phyloP scores from a whole-genome alignment of 2,113 vertebrate species.

The Hemibagrus wyckioides region DNA sequence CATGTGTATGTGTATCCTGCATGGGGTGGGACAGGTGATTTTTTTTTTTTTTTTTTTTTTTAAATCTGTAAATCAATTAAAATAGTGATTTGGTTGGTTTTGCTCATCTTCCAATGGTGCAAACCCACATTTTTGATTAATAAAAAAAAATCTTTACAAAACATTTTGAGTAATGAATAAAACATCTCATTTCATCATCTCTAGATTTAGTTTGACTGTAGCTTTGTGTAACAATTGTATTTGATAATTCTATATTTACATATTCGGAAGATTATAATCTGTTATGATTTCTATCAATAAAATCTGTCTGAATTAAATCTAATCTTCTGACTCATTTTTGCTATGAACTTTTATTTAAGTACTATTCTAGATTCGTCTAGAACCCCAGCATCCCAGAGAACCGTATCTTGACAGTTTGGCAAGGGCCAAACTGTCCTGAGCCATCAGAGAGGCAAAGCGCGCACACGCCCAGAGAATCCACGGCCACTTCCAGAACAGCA shows the following conservation, averaged over 20 bases:
- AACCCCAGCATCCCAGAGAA: slow-evolving; percentile 11
- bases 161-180: background rate
- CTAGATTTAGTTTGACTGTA: background rate
- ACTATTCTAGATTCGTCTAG: background rate
- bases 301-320: background rate
- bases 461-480: too few species aligned
- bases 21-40: background rate
- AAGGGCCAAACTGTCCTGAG: too few species aligned
- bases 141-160: background rate
- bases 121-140: background rate
- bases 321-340: background rate
- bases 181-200: background rate
- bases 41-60: background rate
- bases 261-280: background rate
- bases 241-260: background rate
- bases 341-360: too few species aligned
- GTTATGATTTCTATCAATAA: background rate
- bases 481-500: too few species aligned
- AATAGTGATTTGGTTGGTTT: background rate
- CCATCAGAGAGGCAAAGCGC: too few species aligned
- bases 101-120: background rate
- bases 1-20: too few species aligned
- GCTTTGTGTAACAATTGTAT: background rate
- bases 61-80: background rate
- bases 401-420: background rate